These are phyloP conservation scores for Planococcus citri DNA, from an alignment of 1,140 invertebrate genomes.

Conservation along the genomic window DNA sequence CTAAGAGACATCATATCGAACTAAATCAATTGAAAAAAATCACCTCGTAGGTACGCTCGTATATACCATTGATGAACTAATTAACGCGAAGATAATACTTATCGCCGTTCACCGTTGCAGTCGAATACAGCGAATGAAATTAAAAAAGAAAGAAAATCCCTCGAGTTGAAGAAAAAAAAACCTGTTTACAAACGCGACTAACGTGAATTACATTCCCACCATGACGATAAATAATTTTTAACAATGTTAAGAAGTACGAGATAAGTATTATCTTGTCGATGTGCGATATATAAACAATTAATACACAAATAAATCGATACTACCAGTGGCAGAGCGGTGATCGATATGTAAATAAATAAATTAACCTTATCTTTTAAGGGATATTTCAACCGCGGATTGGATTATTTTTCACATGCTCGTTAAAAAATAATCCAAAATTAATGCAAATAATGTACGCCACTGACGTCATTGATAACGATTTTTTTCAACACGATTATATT, in stretches of 20 bases:
- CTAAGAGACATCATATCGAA: too few species aligned
- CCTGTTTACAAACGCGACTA: neutral
- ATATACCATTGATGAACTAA: neutral
- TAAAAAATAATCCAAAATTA: neutral
- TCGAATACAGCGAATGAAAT: too few species aligned
- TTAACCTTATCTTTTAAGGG: neutral
- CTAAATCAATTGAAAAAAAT: too few species aligned
- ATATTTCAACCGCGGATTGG: neutral
- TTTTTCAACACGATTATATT: neutral
- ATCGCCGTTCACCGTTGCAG: too few species aligned
- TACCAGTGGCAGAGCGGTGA: too few species aligned
- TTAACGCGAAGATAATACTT: neutral
- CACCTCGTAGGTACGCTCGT: too few species aligned
- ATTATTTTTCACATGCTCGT: neutral
- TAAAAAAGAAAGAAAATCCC: neutral
- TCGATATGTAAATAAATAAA: neutral
- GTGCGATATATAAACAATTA: neutral
- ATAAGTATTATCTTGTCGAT: neutral
- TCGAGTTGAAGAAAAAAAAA: neutral
- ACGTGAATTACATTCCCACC: neutral
- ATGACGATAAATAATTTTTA: neutral
- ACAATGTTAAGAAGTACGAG: neutral
- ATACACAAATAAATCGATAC: neutral
- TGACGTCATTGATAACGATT: constrained; percentile 7
- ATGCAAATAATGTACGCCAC: neutral